phyloP scores from a whole-genome alignment of 92 coral and sea anemone genomes.

The Paramuricea clavata region DNA sequence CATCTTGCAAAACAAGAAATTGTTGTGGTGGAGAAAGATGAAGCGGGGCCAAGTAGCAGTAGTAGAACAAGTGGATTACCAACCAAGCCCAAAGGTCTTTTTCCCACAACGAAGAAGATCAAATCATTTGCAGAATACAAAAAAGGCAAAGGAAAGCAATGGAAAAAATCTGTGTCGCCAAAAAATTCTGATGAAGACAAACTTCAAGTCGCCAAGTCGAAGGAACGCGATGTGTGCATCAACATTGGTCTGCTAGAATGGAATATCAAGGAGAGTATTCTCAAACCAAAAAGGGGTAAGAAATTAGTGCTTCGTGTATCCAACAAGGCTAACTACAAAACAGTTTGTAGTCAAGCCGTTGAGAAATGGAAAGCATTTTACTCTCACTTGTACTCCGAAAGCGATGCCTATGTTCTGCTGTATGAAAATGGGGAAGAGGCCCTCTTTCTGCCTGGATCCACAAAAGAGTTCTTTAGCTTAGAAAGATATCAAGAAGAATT shows the following conservation, averaged over 20 bases:
- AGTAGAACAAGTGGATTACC: constrained; percentile 4
- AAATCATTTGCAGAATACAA: constrained; percentile 8
- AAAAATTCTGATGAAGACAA: not conserved
- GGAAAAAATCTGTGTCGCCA: constrained; percentile 12
- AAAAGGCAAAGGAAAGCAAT: not conserved
- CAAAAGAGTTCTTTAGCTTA: too few species aligned
- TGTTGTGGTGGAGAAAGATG: not conserved
- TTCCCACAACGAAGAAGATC: not conserved
- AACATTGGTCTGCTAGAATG: constrained; percentile 61
- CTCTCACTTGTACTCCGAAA: constrained; percentile 62
- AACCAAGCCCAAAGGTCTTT: not conserved
- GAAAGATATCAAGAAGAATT: too few species aligned
- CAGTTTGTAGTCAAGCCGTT: constrained; percentile 54
- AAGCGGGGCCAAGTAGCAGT: not conserved
- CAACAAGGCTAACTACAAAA: constrained; percentile 32
- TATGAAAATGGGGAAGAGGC: constrained; percentile 72
- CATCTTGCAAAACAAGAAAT: not conserved
- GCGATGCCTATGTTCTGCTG: constrained; percentile 55
- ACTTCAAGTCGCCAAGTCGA: not conserved
- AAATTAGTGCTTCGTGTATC: constrained; percentile 45
- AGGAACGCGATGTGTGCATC: constrained; percentile 29
- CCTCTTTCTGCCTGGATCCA: constrained; percentile 68
- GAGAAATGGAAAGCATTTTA: constrained; percentile 68
- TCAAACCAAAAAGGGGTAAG: too few species aligned
- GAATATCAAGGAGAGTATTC: constrained; percentile 54